phyloP scores from a whole-genome alignment of 2,888 invertebrate genomes.

The Tetanocera ferruginea region DNA sequence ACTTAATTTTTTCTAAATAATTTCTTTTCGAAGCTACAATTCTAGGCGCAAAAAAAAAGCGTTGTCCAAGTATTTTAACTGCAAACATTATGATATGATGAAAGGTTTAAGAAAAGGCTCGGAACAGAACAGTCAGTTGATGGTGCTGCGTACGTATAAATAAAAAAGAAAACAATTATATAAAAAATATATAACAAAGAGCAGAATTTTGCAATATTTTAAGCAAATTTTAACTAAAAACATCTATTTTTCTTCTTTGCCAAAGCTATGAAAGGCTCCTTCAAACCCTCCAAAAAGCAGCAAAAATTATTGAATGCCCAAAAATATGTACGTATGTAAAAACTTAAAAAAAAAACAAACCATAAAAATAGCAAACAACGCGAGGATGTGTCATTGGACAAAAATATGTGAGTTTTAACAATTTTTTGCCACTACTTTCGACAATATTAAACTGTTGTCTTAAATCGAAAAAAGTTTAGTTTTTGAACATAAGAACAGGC shows the following conservation, averaged over 20 bases:
- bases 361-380: conserved; percentile 3
- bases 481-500: background rate
- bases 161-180: background rate
- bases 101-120: background rate
- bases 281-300: background rate
- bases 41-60: conserved; percentile 9
- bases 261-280: conserved; percentile 26
- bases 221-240: conserved; percentile 2
- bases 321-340: conserved; percentile 13
- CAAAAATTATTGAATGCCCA: conserved; percentile 4
- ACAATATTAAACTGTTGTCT: conserved; percentile 17
- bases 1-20: background rate
- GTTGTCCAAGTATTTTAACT: background rate
- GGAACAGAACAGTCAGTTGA: conserved; percentile 1
- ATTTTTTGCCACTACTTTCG: background rate
- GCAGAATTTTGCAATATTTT: background rate
- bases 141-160: conserved; percentile 30
- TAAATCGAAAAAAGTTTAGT: background rate
- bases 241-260: conserved; percentile 30
- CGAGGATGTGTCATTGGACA: conserved; percentile 29
- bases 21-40: conserved; percentile 13
- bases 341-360: conserved; percentile 32
- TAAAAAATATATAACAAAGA: background rate
- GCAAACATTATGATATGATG: conserved; percentile 8
- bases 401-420: conserved; percentile 33